These are phyloP conservation scores for Leptoteleia sp. DNA, from an alignment of 1,140 invertebrate genomes.

Conservation along the genomic window DNA sequence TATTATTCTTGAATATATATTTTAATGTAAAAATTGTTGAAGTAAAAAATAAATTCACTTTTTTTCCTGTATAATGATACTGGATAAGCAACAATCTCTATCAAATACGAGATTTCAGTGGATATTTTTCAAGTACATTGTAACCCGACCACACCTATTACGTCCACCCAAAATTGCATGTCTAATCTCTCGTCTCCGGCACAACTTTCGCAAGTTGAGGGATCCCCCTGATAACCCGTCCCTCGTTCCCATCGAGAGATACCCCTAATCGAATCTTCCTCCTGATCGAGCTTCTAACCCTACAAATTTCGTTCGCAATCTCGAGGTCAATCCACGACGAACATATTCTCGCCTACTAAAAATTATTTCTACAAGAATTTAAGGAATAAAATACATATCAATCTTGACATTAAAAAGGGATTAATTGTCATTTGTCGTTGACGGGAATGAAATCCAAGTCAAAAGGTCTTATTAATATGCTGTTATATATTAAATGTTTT, in stretches of 20 bases:
- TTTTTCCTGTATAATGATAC: too few relatives aligned
- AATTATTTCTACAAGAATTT: too few relatives aligned
- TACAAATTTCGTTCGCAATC: slow-evolving; percentile 8
- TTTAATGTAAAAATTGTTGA: too few relatives aligned
- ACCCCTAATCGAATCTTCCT: slow-evolving; percentile 16
- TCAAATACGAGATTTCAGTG: neutral
- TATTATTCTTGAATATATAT: too few relatives aligned
- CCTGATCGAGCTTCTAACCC: slow-evolving; percentile 1
- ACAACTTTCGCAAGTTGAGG: neutral
- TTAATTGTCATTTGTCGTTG: too few relatives aligned
- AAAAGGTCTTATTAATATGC: too few relatives aligned
- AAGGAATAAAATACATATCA: too few relatives aligned
- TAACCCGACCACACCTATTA: slow-evolving; percentile 16
- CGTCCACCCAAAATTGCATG: slow-evolving; percentile 20
- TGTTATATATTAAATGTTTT: too few relatives aligned
- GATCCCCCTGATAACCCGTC: slow-evolving; percentile 14
- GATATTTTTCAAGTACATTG: slow-evolving; percentile 12
- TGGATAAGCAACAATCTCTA: too few relatives aligned
- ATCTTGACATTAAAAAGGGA: too few relatives aligned
- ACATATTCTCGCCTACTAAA: neutral
- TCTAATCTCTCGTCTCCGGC: slow-evolving; percentile 27
- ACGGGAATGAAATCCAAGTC: too few relatives aligned
- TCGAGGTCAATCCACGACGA: neutral
- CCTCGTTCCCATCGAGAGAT: slow-evolving; percentile 4
- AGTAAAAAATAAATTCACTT: too few relatives aligned